Conservation (phyloP, 2,113 vertebrate genomes). For the Leucoraja erinaceus region DNA sequence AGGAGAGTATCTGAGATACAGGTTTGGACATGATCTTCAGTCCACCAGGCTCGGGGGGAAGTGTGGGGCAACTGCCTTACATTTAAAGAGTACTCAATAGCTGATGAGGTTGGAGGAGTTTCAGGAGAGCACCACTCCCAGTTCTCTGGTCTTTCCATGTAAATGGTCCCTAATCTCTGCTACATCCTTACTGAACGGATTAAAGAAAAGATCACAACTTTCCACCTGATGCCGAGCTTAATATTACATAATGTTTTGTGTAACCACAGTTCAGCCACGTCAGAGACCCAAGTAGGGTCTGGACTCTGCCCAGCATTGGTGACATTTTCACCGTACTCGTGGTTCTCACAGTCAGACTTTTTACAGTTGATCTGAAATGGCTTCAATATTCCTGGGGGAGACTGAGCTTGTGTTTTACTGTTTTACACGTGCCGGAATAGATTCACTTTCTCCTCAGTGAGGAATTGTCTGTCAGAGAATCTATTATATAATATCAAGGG, state of each 20-base stretch:
- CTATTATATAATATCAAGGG: too few species aligned
- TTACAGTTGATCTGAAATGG: background rate
- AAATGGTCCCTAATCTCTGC: background rate
- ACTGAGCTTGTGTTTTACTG: background rate
- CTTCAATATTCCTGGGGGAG: background rate
- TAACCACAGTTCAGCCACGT: background rate
- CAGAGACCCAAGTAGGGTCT: background rate
- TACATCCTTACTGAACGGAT: background rate
- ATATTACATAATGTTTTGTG: background rate
- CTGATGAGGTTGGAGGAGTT: too few species aligned
- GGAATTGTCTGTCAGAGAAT: background rate
- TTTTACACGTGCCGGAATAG: background rate
- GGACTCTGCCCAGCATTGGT: background rate
- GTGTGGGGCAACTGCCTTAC: too few species aligned
- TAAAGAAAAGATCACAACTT: background rate
- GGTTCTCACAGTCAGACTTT: background rate
- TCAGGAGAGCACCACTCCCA: too few species aligned
- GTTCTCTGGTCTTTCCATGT: background rate
- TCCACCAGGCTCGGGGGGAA: too few species aligned
- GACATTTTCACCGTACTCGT: background rate
- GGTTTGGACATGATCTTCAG: too few species aligned
- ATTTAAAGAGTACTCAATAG: too few species aligned
- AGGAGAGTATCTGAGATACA: too few species aligned
- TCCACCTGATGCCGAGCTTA: background rate
- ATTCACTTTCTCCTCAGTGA: background rate